A percentile compares a stretch with the other conserved stretches of the same genome.
Conservation (phyloP, 2,797 vertebrate genomes). For the Crocodylus rhombifer region DNA sequence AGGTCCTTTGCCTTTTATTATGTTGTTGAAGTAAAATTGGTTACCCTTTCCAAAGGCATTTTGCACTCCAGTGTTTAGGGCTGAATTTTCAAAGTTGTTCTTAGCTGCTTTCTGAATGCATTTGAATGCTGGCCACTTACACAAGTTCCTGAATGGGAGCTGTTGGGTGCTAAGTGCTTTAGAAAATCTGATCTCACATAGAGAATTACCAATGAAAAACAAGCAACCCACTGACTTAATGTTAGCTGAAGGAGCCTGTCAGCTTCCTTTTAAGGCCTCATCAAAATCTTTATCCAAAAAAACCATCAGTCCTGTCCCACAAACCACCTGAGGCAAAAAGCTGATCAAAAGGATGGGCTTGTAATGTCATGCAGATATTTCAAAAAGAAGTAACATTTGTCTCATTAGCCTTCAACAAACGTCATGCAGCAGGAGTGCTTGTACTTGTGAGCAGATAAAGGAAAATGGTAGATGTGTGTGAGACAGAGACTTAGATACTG, state of each 20-base stretch:
- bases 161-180: constrained; percentile 53
- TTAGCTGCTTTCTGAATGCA: neutral
- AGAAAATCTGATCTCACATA: constrained; percentile 35
- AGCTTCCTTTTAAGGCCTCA: constrained; percentile 31
- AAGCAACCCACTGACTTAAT: constrained; percentile 31
- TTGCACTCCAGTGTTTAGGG: neutral
- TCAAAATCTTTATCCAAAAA: constrained; percentile 53
- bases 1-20: neutral
- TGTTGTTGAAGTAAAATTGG: neutral
- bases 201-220: constrained; percentile 24
- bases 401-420: neutral
- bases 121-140: constrained; percentile 21
- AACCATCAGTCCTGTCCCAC: constrained; percentile 9
- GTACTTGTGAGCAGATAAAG: neutral
- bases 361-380: neutral
- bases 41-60: neutral
- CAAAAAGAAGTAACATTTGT: neutral
- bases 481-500: no score
- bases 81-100: neutral
- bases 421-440: neutral
- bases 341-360: neutral
- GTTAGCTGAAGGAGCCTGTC: constrained; percentile 39
- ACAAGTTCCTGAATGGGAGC: constrained; percentile 19
- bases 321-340: neutral
- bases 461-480: neutral